These are phyloP conservation scores for Microhierax caerulescens DNA, from an alignment of 2,797 vertebrate species.

Conservation along the genomic window DNA sequence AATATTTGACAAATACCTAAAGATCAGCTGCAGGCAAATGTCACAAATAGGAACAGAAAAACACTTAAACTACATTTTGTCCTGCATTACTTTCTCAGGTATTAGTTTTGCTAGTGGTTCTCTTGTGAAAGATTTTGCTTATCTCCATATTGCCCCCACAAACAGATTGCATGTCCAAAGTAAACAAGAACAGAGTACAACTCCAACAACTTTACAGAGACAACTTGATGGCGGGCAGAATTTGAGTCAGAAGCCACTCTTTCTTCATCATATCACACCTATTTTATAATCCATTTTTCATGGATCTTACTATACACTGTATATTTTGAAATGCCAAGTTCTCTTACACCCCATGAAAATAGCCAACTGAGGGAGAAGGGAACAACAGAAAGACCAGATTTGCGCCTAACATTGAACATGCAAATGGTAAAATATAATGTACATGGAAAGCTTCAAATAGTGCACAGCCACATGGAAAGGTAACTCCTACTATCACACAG, in stretches of 20 bases:
- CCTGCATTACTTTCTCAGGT: neutral
- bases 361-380: neutral
- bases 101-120: neutral
- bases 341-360: neutral
- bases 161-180: neutral
- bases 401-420: neutral
- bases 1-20: neutral
- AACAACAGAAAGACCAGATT: neutral
- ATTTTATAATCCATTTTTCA: neutral
- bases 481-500: constrained; percentile 1
- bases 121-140: neutral
- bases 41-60: neutral
- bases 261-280: neutral
- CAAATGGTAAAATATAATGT: neutral
- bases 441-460: neutral
- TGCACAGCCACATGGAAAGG: neutral
- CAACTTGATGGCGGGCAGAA: neutral
- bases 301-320: neutral
- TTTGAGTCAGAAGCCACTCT: neutral
- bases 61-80: neutral
- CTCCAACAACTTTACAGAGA: neutral
- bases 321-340: neutral
- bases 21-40: neutral
- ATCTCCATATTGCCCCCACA: neutral
- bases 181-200: neutral